Evolutionary conservation across 2,888 invertebrate genomes (phyloP).

Genomic region (Acanthopleura granulata): DNA sequence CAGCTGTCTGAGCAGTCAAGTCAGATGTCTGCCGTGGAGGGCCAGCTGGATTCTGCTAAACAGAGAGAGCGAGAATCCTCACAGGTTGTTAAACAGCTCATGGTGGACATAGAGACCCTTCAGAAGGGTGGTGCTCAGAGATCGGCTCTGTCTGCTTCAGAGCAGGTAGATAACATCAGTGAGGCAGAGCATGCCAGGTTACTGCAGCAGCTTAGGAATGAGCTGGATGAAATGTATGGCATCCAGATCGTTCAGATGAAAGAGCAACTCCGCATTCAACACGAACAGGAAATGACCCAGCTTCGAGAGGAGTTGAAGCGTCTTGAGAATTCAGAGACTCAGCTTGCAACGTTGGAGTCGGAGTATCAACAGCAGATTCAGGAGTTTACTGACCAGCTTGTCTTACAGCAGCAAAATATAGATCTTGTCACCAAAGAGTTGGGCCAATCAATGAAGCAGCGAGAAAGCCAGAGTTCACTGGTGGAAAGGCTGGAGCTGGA

Average conservation of each 20-base stretch:
- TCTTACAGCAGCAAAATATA: background rate
- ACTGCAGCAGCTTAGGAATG: slow-evolving; percentile 26
- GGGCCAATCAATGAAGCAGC: background rate
- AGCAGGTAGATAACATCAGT: background rate
- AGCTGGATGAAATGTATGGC: slow-evolving; percentile 46
- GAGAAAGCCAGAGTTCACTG: background rate
- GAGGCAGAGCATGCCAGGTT: background rate
- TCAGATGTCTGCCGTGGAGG: no score
- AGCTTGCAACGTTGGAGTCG: background rate
- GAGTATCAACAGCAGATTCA: slow-evolving; percentile 19
- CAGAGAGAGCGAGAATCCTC: background rate
- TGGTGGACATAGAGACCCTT: background rate
- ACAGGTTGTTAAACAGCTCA: background rate
- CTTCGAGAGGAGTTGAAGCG: background rate
- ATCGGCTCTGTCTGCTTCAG: background rate
- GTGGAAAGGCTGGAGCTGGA: background rate
- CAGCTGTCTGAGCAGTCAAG: no score
- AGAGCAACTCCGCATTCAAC: slow-evolving; percentile 27
- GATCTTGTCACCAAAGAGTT: slow-evolving; percentile 4
- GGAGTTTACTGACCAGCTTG: slow-evolving; percentile 20
- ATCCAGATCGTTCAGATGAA: slow-evolving; percentile 42
- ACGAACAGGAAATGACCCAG: slow-evolving; percentile 17
- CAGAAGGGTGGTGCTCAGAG: background rate
- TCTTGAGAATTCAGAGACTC: slow-evolving; percentile 12
- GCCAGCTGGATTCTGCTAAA: background rate